Evolutionary conservation across 2,888 invertebrate species (phyloP).

Genomic region (Lepeophtheirus nordmannii): DNA sequence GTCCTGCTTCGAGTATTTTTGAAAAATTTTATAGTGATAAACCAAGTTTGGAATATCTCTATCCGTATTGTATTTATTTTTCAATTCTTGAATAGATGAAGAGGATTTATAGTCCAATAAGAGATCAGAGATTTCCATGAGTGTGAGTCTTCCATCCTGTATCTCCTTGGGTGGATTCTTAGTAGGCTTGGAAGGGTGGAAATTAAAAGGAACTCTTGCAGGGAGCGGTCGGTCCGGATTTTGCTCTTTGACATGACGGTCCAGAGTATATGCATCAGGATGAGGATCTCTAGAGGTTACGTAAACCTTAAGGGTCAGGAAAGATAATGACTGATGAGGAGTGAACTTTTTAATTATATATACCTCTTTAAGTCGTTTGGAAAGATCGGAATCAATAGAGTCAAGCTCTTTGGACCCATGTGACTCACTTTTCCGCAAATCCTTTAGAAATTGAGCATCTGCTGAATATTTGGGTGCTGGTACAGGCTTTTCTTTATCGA

Average conservation of each 20-base stretch:
- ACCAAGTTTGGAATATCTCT: not conserved
- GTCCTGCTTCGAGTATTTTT: not conserved
- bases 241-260: not conserved
- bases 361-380: not conserved
- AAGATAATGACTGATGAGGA: not conserved
- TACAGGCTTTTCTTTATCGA: not conserved
- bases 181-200: not conserved
- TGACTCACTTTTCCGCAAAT: not conserved
- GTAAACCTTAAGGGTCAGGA: not conserved
- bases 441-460: not conserved
- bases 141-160: not conserved
- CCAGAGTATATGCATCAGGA: not conserved
- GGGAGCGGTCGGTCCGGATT: not conserved
- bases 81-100: not conserved
- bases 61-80: not conserved
- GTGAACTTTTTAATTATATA: not conserved
- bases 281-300: not conserved
- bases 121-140: not conserved
- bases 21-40: not conserved
- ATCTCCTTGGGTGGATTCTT: not conserved
- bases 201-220: not conserved
- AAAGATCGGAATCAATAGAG: not conserved
- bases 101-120: not conserved
- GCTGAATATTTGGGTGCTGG: not conserved
- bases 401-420: not conserved